These are phyloP conservation scores for Zaprionus camerounensis DNA, from an alignment of 1,140 invertebrate species.

Conservation along the genomic window DNA sequence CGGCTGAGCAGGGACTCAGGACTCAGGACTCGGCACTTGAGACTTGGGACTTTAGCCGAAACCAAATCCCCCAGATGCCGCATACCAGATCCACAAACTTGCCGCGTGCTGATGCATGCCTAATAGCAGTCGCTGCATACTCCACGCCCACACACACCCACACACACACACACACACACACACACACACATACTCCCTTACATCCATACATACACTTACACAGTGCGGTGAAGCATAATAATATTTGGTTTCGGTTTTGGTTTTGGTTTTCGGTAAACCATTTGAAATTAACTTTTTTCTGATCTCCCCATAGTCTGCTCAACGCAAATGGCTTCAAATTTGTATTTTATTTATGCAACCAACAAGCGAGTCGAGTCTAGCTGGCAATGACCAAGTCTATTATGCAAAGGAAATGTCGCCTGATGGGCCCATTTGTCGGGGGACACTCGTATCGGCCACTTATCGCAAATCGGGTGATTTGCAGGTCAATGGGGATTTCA, in stretches of 20 bases:
- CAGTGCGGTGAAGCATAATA: conserved; percentile 62
- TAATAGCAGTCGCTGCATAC: conserved; percentile 47
- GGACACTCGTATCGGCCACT: conserved; percentile 64
- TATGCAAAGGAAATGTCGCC: conserved; percentile 27
- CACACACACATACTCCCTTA: conserved; percentile 11
- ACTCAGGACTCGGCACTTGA: conserved; percentile 18
- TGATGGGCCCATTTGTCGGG: conserved; percentile 46
- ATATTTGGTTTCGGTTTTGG: conserved; percentile 59
- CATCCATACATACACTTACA: conserved; percentile 10
- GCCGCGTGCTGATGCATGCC: conserved; percentile 71
- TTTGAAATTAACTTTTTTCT: conserved; percentile 60
- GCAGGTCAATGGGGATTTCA: conserved; percentile 55
- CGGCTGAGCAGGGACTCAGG: conserved; percentile 18
- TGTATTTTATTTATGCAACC: conserved; percentile 63
- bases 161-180: no score
- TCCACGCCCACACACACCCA: conserved; percentile 5
- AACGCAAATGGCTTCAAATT: conserved; percentile 62
- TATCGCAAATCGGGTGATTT: conserved; percentile 64
- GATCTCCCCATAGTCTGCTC: conserved; percentile 19
- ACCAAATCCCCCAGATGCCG: conserved; percentile 33
- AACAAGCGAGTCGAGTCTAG: conserved; percentile 31
- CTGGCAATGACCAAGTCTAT: conserved; percentile 49
- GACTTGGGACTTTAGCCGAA: conserved; percentile 24
- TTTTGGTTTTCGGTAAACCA: conserved; percentile 42
- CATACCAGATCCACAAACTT: conserved; percentile 39